These are phyloP conservation scores for Anhinga rufa DNA, from an alignment of 2,113 vertebrate genomes.

Conservation along the genomic window DNA sequence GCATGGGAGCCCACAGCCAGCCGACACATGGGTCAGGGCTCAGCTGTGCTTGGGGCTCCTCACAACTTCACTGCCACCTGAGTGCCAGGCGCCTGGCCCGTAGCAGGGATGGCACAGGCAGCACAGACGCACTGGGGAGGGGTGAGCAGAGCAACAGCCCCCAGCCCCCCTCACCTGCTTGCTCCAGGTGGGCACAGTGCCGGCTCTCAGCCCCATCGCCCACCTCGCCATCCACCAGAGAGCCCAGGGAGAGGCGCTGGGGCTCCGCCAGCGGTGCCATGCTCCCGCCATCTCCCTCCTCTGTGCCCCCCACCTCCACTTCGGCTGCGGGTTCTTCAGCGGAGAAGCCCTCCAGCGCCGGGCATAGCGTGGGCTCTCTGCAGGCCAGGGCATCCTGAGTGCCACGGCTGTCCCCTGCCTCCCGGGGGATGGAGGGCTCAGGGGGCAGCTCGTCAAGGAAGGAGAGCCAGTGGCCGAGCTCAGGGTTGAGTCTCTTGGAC, in stretches of 20 bases:
- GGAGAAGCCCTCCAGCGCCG: constrained; percentile 5
- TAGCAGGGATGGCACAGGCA: fast-evolving
- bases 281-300: neutral
- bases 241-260: constrained; percentile 78
- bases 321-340: constrained; percentile 44
- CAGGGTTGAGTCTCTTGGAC: constrained; percentile 87
- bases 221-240: constrained; percentile 49
- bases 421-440: neutral
- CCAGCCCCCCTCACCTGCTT: constrained; percentile 52
- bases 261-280: neutral
- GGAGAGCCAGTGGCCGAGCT: constrained; percentile 70
- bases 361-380: neutral
- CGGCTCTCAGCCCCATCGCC: constrained; percentile 39
- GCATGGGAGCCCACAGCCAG: neutral
- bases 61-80: neutral
- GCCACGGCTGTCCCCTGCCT: neutral
- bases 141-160: neutral
- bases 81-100: neutral
- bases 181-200: constrained; percentile 18
- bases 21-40: neutral
- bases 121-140: fast-evolving
- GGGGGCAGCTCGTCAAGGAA: constrained; percentile 20
- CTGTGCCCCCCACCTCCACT: constrained; percentile 54
- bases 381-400: neutral
- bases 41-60: neutral